phyloP scores from a whole-genome alignment of 2,797 vertebrate genomes.

The Myotis myotis region DNA sequence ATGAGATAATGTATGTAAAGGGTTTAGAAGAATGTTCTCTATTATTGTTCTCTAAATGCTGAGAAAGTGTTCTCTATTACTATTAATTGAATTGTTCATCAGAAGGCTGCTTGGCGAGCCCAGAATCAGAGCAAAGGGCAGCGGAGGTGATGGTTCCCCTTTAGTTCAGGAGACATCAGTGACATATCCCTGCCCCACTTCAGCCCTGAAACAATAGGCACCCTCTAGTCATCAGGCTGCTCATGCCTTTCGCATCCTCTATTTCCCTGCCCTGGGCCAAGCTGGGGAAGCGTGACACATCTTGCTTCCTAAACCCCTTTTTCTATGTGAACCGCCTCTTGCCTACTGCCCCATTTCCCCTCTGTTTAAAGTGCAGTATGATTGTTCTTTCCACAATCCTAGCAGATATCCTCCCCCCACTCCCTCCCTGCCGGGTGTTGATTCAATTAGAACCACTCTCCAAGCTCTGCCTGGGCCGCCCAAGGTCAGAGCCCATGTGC shows the following conservation, averaged over 20 bases:
- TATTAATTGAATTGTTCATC: background rate
- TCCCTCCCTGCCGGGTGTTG: background rate
- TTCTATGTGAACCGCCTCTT: background rate
- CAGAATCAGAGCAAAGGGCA: background rate
- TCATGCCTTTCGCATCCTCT: background rate
- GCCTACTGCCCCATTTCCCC: background rate
- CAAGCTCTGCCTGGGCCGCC: background rate
- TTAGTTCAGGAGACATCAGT: background rate
- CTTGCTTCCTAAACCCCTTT: background rate
- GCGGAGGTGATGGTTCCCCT: background rate
- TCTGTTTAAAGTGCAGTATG: background rate
- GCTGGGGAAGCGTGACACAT: background rate
- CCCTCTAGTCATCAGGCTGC: background rate
- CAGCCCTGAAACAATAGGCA: background rate
- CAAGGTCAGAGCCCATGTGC: conserved; percentile 52
- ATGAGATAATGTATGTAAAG: background rate
- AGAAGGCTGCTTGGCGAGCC: background rate
- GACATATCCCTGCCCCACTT: background rate
- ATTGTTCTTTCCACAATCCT: conserved; percentile 26
- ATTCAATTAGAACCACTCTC: conserved; percentile 54
- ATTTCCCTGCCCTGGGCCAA: background rate
- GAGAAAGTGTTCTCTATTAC: background rate
- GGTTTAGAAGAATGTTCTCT: background rate
- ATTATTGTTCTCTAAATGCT: background rate
- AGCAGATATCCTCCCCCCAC: background rate